Evolutionary conservation across 2,113 vertebrate genomes (phyloP), one percentile per base, ranked within the genome.

Genomic region (Anarhynchus alexandrinus): DNA sequence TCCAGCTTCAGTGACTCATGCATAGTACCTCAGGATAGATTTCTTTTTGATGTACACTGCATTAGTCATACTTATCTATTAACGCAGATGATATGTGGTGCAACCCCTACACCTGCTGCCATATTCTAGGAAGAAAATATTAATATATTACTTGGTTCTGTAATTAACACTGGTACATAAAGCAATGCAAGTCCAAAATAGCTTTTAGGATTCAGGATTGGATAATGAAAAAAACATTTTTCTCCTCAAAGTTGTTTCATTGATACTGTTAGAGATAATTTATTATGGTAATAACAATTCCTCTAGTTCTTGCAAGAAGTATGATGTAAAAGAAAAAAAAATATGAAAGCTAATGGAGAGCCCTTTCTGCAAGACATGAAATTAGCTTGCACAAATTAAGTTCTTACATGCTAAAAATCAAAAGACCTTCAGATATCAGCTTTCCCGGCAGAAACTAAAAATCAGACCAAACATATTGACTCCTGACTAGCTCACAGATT

Each of bases 51-150:
- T 86, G 69, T 88, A 52, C 23, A 9, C 42, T 82, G 58, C 52
- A 95, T 97, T 96, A 96, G 84, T 97, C 78, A 96, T 65, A 84
- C 51, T 88, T 95, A 92, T 92, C 87, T 96, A 32, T 42, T 73
- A 86, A 70, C 57, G 93, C 29, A 88, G 70, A 66, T 93, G 90
- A 95, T 88, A 88, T 57, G 87, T 54, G 94, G 58, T 65, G 29
- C 34, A 94, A 85, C 36, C 29, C 90, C 82, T 61, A 82, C 19
- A 77, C 21, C 32, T 88, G 72, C 58, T 91, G 81, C 21, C 47
- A 57, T 86, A 85, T 77, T 94, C 21, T 59, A 83, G 76, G 88
- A 89, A 84, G 23, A 81, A 93, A 95, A 95, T 91, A 93, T 66
- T 80, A 84, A 64, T 69, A 52, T 79, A 93, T 88, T 82, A 80